phyloP scores from a whole-genome alignment of 2,113 vertebrate species.

The Procapra przewalskii region DNA sequence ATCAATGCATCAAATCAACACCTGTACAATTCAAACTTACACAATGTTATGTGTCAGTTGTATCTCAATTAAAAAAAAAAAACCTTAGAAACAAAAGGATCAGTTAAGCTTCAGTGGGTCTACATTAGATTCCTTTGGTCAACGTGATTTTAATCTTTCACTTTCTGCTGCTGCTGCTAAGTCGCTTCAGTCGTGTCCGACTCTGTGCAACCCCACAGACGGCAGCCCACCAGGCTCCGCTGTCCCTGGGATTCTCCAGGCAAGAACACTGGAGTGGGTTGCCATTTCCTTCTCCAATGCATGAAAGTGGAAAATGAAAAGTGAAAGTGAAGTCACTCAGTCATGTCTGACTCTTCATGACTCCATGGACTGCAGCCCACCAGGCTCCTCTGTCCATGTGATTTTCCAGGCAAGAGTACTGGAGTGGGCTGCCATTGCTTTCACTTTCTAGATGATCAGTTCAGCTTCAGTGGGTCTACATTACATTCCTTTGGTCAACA shows the following conservation, averaged over 20 bases:
- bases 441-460: neutral
- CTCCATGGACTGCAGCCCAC: too few species aligned
- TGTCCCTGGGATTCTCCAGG: too few species aligned
- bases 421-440: neutral
- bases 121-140: neutral
- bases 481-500: neutral
- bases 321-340: too few species aligned
- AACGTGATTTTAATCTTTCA: neutral
- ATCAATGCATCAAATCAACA: neutral
- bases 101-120: neutral
- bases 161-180: neutral
- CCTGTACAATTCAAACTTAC: neutral
- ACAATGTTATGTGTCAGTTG: neutral
- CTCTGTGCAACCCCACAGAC: too few species aligned
- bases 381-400: too few species aligned
- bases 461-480: neutral
- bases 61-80: neutral
- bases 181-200: fast-evolving
- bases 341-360: too few species aligned
- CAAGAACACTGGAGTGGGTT: too few species aligned
- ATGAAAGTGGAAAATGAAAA: too few species aligned
- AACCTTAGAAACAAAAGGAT: neutral
- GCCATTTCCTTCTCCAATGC: too few species aligned
- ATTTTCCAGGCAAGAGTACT: too few species aligned
- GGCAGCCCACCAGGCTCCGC: too few species aligned